These are phyloP conservation scores for Sciurus niger DNA, from an alignment of 2,113 vertebrate species.

Conservation along the genomic window DNA sequence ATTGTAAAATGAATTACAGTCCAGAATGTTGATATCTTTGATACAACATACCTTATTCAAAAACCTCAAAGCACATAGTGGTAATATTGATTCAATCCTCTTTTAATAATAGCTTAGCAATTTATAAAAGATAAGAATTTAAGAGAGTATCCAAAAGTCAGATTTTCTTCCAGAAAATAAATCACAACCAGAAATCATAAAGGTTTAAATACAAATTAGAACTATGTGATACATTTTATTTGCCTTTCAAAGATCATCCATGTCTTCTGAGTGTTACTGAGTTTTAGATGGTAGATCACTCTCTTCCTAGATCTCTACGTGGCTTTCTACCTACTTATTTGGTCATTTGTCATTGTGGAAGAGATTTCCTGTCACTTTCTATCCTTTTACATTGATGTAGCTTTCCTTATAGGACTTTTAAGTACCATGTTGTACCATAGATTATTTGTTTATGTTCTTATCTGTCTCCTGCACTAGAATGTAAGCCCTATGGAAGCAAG, in stretches of 20 bases:
- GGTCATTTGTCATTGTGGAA: background rate
- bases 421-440: background rate
- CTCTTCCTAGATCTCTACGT: background rate
- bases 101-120: slow-evolving; percentile 57
- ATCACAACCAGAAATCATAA: background rate
- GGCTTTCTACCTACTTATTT: background rate
- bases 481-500: background rate
- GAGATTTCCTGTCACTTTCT: background rate
- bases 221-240: background rate
- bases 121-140: slow-evolving; percentile 53
- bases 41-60: background rate
- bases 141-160: background rate
- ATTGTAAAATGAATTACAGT: slow-evolving; percentile 28
- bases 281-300: background rate
- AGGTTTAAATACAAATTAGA: slow-evolving; percentile 7
- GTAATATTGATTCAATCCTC: background rate
- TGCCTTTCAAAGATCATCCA: background rate
- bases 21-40: slow-evolving; percentile 13
- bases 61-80: background rate
- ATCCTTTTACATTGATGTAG: background rate
- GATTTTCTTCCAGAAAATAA: slow-evolving; percentile 31
- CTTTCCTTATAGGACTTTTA: background rate
- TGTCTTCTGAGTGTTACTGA: background rate
- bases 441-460: too few species aligned
- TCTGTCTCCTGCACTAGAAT: background rate